Conservation (phyloP, 2,797 vertebrate genomes). For the Sarcophilus harrisii region DNA sequence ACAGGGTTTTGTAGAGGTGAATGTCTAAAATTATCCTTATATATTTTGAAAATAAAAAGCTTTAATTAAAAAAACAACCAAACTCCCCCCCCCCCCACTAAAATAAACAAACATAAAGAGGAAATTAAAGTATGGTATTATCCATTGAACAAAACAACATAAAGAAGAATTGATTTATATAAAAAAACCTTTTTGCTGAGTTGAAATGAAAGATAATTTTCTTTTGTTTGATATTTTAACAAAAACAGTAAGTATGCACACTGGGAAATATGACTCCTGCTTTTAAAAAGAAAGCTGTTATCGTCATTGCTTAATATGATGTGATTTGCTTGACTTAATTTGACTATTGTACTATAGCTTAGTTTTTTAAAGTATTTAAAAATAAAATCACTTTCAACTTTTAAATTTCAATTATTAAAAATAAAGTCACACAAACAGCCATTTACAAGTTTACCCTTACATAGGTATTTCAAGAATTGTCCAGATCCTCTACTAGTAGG, state of each 20-base stretch:
- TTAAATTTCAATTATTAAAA: too few species aligned
- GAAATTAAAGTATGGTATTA: background rate
- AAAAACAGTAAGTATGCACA: background rate
- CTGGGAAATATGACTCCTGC: background rate
- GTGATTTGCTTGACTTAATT: too few species aligned
- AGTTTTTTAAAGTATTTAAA: too few species aligned
- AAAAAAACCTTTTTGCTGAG: background rate
- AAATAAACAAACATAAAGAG: background rate
- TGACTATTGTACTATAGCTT: too few species aligned
- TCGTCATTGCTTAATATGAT: too few species aligned
- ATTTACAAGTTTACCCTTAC: background rate
- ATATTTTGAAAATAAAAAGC: too few species aligned
- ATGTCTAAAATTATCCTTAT: too few species aligned
- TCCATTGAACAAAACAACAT: background rate
- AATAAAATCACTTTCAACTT: too few species aligned
- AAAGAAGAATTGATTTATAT: background rate
- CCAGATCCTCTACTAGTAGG: background rate
- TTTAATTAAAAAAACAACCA: too few species aligned
- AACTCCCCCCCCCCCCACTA: background rate
- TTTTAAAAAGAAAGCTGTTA: background rate
- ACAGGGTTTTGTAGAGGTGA: too few species aligned
- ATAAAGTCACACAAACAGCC: background rate
- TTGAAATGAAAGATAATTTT: background rate
- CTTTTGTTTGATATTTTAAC: background rate
- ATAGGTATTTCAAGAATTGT: background rate